phyloP scores from a whole-genome alignment of 2,113 vertebrate genomes.

The Hystrix brachyura region DNA sequence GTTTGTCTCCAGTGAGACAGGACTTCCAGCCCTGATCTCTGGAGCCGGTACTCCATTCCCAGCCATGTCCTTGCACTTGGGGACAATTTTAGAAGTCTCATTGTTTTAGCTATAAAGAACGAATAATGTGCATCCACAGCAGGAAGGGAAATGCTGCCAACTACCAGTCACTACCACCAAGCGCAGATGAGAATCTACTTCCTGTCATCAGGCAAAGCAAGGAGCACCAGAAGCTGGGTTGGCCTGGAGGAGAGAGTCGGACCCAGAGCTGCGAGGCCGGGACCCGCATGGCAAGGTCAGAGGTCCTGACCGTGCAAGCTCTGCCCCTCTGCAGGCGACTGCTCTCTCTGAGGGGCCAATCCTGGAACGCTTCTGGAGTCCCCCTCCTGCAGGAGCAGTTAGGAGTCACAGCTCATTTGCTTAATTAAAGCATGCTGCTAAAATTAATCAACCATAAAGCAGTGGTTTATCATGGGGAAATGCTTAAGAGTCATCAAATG shows the following conservation, averaged over 20 bases:
- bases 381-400: not conserved
- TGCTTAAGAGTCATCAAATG: not conserved
- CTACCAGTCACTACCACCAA: not conserved
- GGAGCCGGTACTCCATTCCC: not conserved
- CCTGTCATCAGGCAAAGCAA: not conserved
- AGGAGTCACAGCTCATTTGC: not conserved
- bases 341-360: not conserved
- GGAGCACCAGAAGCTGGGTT: no score
- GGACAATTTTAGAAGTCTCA: not conserved
- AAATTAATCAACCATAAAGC: not conserved
- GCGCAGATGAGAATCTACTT: not conserved
- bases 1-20: accelerated
- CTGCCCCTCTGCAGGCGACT: not conserved
- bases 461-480: not conserved
- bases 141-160: not conserved
- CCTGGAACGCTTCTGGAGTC: not conserved
- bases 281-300: not conserved
- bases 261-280: not conserved
- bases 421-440: not conserved
- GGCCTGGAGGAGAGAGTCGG: not conserved
- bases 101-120: not conserved
- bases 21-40: not conserved
- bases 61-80: no score
- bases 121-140: not conserved
- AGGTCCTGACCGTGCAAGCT: no score